Base-by-base conservation (phyloP, 1,140 invertebrate species). In the Adelges cooleyi region DNA sequence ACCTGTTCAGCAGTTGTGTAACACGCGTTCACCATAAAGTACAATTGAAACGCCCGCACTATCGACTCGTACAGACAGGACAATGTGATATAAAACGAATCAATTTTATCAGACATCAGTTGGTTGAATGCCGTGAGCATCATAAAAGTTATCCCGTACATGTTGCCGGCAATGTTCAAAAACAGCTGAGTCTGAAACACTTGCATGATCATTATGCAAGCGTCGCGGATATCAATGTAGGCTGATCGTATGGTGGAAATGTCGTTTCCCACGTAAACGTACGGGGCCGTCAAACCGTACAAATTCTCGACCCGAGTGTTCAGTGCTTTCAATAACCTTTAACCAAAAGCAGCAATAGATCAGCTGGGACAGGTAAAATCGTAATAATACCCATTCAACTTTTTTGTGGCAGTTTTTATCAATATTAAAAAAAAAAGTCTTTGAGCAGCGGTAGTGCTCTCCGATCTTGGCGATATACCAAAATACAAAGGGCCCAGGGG, bases 131-230 rank as follows among this genome's bases (percentile, higher is more conserved):
- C 56, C 8, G 17, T 10, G 42, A 62, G 56, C 56, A 22, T 62
- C 56, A 48, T 33, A 42, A 62, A 62, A 40, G 56, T 62, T 40
- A 62, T 17, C 3, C 42, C 25, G 8, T 46, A 62, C n/a, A 62
- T 25, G 42, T 62, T 62, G 42, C n/a, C 56, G 13, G 46, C n/a
- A 25, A 62, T 46, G 42, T 46, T 46, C 25, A 48, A 9, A 42
- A 62, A 62, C 56, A 62, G 17, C 33, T 62, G 56, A 5, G 56
- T 48, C 22, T 62, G 56, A 25, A 62, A 62, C 25, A 20, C 10
- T 20, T 10, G 9, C 23, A 42, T 62, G 33, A 62, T 5, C 10
- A 11, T 46, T 20, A 17, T 9, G 42, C 56, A 62, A 20, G 11
- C 5, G 17, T 48, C 11, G 17, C 40, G 27, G 27, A 62, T 33